A percentile compares a stretch with the other conserved stretches of the same genome.
Evolutionary conservation across 2,113 vertebrate species (phyloP).

Genomic region (Pterocles orientalis): DNA sequence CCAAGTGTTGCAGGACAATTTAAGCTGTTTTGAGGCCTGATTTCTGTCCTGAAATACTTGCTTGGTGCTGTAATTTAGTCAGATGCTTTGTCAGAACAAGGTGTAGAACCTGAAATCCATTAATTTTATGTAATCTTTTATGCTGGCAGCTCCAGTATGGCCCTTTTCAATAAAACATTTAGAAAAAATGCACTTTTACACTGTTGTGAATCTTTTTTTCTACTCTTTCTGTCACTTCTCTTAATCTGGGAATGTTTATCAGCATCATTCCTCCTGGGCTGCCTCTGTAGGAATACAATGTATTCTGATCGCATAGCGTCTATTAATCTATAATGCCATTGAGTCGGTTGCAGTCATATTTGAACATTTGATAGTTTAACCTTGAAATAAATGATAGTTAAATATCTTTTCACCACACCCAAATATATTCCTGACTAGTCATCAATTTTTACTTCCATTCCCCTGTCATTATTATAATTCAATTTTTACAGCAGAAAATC

Average conservation of each 20-base stretch:
- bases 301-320: conserved; percentile 20
- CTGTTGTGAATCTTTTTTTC: neutral
- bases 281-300: neutral
- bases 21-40: neutral
- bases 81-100: neutral
- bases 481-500: neutral
- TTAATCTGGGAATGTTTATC: conserved; percentile 1
- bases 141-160: neutral
- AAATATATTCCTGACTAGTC: neutral
- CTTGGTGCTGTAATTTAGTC: neutral
- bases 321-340: conserved; percentile 18
- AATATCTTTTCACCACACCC: conserved; percentile 4
- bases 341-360: conserved; percentile 12
- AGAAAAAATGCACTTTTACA: neutral
- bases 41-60: neutral
- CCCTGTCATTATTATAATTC: neutral
- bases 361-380: conserved; percentile 37
- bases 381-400: conserved; percentile 28
- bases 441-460: neutral
- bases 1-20: neutral
- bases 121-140: neutral
- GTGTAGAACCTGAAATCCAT: neutral
- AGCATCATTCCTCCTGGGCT: neutral
- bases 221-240: neutral
- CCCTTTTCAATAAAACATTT: neutral